These are phyloP conservation scores for Drosophila multiciliata DNA, from an alignment of 2,888 invertebrate genomes.

Conservation along the genomic window DNA sequence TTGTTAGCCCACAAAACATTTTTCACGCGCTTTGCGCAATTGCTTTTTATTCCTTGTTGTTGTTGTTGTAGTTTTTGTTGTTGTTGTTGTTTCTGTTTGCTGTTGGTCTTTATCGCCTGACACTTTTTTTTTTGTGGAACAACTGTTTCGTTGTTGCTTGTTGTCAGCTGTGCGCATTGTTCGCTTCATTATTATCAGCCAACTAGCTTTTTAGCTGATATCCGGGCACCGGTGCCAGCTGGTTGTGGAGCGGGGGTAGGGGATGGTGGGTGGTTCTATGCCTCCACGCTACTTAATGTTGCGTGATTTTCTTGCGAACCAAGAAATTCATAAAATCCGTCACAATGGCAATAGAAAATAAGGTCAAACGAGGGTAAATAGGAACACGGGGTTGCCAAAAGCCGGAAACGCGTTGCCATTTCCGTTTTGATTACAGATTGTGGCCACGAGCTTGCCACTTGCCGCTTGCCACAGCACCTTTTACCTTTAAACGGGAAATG, in stretches of 20 bases:
- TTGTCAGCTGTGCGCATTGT: constrained; percentile 31
- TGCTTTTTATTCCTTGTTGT: constrained; percentile 17
- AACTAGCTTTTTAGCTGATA: constrained; percentile 30
- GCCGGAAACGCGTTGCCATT: constrained; percentile 70
- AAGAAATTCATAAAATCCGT: constrained; percentile 43
- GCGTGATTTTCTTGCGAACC: constrained; percentile 36
- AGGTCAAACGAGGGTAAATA: constrained; percentile 59
- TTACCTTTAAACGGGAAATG: constrained; percentile 38
- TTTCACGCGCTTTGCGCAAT: constrained; percentile 21
- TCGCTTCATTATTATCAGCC: constrained; percentile 44
- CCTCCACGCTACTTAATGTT: constrained; percentile 48
- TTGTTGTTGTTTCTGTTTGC: background rate
- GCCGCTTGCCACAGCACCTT: constrained; percentile 2
- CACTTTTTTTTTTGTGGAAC: constrained; percentile 33
- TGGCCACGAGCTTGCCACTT: constrained; percentile 32
- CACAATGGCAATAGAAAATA: constrained; percentile 45
- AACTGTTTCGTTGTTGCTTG: constrained; percentile 31
- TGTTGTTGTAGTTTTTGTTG: background rate
- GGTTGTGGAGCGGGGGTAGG: constrained; percentile 13
- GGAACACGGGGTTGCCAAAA: background rate
- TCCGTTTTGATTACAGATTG: constrained; percentile 68
- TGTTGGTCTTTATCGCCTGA: constrained; percentile 37
- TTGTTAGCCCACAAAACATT: constrained; percentile 29
- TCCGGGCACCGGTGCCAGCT: constrained; percentile 19
- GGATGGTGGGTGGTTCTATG: background rate